These are phyloP conservation scores for Phocides pigmalion DNA, from an alignment of 1,140 invertebrate species.

Conservation along the genomic window DNA sequence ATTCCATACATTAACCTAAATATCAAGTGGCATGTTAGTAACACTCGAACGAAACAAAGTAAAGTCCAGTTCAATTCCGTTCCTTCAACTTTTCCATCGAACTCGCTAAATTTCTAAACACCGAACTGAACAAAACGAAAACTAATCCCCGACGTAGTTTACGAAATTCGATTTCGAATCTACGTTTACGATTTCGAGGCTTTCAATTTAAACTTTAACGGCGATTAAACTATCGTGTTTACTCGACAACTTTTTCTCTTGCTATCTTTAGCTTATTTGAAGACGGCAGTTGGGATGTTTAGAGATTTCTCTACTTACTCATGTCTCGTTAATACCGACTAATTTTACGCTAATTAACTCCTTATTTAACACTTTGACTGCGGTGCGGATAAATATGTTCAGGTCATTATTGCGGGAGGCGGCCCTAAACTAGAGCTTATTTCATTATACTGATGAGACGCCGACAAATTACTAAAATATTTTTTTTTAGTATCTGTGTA, in stretches of 20 bases:
- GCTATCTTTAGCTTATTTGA: constrained; percentile 12
- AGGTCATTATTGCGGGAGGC: too few species aligned
- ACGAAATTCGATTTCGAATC: constrained; percentile 47
- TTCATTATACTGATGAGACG: too few species aligned
- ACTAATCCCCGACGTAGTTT: constrained; percentile 48
- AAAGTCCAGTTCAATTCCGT: constrained; percentile 13
- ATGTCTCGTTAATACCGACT: not conserved
- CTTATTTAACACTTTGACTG: too few species aligned
- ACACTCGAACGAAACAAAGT: not conserved
- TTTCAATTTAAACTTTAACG: constrained; percentile 42
- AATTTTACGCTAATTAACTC: not conserved
- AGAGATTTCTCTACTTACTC: not conserved
- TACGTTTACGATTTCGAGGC: constrained; percentile 36
- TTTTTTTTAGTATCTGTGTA: too few species aligned
- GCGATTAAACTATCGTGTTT: constrained; percentile 37
- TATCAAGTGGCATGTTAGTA: not conserved
- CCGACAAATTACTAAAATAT: too few species aligned
- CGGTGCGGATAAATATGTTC: too few species aligned
- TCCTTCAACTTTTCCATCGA: constrained; percentile 24
- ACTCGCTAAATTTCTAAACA: constrained; percentile 27
- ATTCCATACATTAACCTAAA: too few species aligned
- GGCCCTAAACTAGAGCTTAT: too few species aligned
- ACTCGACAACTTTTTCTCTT: constrained; percentile 8
- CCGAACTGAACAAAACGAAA: constrained; percentile 36
- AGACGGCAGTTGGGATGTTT: not conserved